Percentiles rank a stretch among this genome's conserved stretches.
Evolutionary conservation across 2,888 invertebrate species (phyloP).

Genomic region (Ctenicera cuprea): DNA sequence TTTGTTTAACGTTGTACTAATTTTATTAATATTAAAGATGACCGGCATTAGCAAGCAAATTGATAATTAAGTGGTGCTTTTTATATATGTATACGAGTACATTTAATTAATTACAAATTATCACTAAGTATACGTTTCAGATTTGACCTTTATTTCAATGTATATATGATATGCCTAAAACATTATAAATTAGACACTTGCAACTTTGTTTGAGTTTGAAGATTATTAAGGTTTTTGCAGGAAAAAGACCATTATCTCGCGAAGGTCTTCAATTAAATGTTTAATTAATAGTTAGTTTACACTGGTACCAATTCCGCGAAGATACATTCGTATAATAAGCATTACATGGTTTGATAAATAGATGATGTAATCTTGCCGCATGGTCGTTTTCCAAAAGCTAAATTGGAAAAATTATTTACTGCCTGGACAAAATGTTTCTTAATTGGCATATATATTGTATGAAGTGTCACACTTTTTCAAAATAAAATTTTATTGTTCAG

Average conservation of each 20-base stretch:
- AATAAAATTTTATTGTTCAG: constrained; percentile 24
- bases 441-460: constrained; percentile 12
- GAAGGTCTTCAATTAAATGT: constrained; percentile 24
- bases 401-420: constrained; percentile 27
- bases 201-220: too few species aligned
- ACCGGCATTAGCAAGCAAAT: too few species aligned
- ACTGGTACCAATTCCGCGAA: constrained; percentile 26
- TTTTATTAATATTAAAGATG: too few species aligned
- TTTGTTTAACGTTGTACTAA: too few species aligned
- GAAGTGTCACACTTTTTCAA: not conserved
- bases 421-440: not conserved
- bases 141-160: too few species aligned
- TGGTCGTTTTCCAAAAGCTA: constrained; percentile 23
- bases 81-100: too few species aligned
- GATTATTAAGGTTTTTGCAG: not conserved
- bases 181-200: too few species aligned
- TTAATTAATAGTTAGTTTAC: constrained; percentile 28
- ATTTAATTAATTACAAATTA: too few species aligned
- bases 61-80: too few species aligned
- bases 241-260: not conserved
- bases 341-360: constrained; percentile 11
- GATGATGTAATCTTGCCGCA: constrained; percentile 27
- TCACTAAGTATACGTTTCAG: too few species aligned
- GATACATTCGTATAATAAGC: constrained; percentile 26
- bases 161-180: too few species aligned